Conservation (phyloP, 37 sponge, comb jelly and placozoan genomes). For the Theonella swinhoei region DNA sequence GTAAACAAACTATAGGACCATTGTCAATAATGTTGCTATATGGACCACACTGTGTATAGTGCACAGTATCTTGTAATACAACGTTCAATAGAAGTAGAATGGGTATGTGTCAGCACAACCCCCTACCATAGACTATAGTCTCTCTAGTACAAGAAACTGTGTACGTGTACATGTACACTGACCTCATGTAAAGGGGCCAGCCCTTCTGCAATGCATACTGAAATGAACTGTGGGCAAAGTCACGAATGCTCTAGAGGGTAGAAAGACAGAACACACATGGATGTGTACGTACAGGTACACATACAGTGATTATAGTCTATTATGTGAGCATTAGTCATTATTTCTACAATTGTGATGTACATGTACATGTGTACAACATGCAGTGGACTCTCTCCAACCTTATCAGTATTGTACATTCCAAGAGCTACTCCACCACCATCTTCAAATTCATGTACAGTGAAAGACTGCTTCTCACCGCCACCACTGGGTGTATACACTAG, state of each 20-base stretch:
- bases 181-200: constrained; percentile 95
- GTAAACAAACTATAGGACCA: no score
- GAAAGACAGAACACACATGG: not conserved
- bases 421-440: constrained; percentile 90
- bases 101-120: not conserved
- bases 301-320: no score
- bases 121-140: no score
- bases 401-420: constrained; percentile 98
- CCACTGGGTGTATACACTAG: constrained; percentile 84
- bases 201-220: constrained; percentile 85
- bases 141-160: no score
- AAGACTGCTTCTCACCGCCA: constrained; percentile 72
- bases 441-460: constrained; percentile 78
- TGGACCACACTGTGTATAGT: no score
- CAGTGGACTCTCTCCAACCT: no score
- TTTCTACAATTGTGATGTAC: no score
- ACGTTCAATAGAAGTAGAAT: not conserved
- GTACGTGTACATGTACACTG: not conserved
- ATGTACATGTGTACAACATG: not conserved
- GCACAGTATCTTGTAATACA: no score
- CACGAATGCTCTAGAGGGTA: constrained; percentile 82
- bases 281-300: not conserved
- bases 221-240: constrained; percentile 96
- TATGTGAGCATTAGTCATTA: no score
- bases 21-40: no score